phyloP scores from a whole-genome alignment of 2,113 vertebrate genomes.

The Petaurus breviceps region DNA sequence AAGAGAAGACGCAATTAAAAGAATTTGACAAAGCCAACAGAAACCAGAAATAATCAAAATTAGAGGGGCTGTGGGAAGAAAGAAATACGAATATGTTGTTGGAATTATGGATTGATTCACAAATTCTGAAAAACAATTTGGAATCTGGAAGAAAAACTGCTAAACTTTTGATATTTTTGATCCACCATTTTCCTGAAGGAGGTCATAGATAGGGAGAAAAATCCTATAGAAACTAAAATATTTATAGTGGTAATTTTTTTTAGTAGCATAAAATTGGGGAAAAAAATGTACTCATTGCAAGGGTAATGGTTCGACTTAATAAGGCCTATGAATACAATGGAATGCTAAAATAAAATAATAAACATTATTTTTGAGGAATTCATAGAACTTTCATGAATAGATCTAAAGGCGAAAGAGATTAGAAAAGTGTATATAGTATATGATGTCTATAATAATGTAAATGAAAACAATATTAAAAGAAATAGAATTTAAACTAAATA shows the following conservation, averaged over 20 bases:
- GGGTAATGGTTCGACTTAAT: background rate
- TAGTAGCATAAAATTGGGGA: background rate
- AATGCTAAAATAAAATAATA: background rate
- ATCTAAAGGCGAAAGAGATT: background rate
- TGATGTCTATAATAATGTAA: no score
- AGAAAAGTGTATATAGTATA: background rate
- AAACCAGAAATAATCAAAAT: background rate
- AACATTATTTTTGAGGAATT: background rate
- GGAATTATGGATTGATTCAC: background rate
- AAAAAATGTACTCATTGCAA: background rate
- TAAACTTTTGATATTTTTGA: background rate
- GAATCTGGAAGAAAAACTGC: background rate
- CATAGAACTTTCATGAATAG: background rate
- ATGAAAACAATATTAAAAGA: background rate
- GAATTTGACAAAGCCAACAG: background rate
- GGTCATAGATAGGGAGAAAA: background rate
- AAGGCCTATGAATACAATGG: background rate
- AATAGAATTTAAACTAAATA: background rate
- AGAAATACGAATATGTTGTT: background rate
- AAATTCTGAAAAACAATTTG: background rate
- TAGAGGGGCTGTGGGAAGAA: background rate
- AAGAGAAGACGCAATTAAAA: background rate
- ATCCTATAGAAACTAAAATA: background rate
- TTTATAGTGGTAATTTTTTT: background rate
- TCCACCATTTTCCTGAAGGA: background rate